These are phyloP conservation scores for Halcyon leucocephala DNA, from an alignment of 2,797 vertebrate genomes.

Conservation along the genomic window DNA sequence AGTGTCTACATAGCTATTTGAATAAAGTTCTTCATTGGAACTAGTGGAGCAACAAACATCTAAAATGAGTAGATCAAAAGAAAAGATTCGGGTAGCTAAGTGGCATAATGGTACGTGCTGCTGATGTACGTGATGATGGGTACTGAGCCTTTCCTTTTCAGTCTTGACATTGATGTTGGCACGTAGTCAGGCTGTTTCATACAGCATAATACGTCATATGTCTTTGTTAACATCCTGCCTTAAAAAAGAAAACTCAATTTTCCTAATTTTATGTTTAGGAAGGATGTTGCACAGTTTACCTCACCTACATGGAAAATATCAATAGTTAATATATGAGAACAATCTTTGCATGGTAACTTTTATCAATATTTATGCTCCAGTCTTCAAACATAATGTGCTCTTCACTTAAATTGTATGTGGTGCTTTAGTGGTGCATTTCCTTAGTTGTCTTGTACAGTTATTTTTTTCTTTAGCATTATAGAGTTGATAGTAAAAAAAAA, in stretches of 20 bases:
- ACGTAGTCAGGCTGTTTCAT: not conserved
- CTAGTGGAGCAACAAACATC: not conserved
- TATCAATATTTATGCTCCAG: not conserved
- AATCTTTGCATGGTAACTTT: not conserved
- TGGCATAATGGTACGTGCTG: not conserved
- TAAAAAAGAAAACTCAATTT: not conserved
- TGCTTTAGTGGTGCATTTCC: not conserved
- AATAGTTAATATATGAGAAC: not conserved
- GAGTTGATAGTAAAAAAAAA: not conserved
- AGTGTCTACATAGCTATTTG: not conserved
- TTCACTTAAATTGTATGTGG: not conserved
- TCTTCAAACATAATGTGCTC: not conserved
- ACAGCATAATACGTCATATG: not conserved
- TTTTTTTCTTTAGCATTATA: not conserved
- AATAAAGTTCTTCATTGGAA: not conserved
- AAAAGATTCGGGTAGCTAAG: not conserved
- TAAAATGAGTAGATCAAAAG: not conserved
- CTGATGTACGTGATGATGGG: not conserved
- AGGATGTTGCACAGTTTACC: not conserved
- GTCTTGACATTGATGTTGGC: not conserved
- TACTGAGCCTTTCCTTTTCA: not conserved
- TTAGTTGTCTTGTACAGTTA: not conserved
- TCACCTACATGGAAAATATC: not conserved
- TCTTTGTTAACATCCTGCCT: not conserved
- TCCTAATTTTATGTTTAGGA: not conserved